These are phyloP conservation scores for Accipiter cooperii DNA, from an alignment of 2,113 vertebrate genomes.

Conservation along the genomic window DNA sequence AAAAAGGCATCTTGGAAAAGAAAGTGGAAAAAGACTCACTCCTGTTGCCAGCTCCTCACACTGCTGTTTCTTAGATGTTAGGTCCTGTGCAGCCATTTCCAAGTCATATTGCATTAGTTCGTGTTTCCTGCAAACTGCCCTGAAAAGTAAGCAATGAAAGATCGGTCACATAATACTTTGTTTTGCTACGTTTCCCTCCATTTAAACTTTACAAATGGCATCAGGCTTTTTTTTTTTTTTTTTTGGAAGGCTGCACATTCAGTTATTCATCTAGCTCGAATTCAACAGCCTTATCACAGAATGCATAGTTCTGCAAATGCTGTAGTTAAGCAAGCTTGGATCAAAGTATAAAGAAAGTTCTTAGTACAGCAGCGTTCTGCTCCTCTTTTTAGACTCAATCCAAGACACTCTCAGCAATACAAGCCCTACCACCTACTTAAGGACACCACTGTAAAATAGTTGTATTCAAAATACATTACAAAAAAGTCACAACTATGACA, in stretches of 20 bases:
- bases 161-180: neutral
- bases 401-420: neutral
- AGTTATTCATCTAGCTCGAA: neutral
- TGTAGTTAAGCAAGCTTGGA: neutral
- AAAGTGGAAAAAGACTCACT: conserved; percentile 70
- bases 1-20: conserved; percentile 1
- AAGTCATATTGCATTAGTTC: conserved; percentile 92
- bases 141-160: conserved; percentile 55
- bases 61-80: conserved; percentile 90
- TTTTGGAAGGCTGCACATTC: neutral
- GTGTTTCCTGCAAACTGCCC: conserved; percentile 93
- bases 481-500: neutral
- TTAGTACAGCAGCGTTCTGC: neutral
- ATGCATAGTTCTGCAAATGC: neutral
- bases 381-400: neutral
- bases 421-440: neutral
- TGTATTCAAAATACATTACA: neutral
- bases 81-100: conserved; percentile 85
- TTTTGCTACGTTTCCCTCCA: neutral
- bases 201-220: neutral
- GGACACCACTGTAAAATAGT: neutral
- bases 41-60: conserved; percentile 91
- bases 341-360: neutral
- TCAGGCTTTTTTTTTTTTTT: neutral
- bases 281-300: neutral